Conservation (phyloP, 2,113 vertebrate genomes). For the Blennius ocellaris region DNA sequence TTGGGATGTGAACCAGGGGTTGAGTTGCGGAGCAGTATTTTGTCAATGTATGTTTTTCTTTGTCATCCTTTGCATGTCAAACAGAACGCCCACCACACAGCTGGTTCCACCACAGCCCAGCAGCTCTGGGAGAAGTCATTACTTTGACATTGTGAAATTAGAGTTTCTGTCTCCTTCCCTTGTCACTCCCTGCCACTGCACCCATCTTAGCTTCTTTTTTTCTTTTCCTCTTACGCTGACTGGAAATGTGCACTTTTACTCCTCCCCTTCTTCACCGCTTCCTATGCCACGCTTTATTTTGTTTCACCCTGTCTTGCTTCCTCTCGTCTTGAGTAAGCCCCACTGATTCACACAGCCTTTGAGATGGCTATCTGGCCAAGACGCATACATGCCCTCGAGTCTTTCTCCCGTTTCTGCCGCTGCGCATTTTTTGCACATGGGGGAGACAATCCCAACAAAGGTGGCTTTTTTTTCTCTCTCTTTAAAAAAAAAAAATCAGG, state of each 20-base stretch:
- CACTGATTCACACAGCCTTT: constrained; percentile 72
- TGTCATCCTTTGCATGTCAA: constrained; percentile 68
- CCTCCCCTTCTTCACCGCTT: constrained; percentile 2
- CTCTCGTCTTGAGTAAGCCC: constrained; percentile 69
- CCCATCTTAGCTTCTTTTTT: background rate
- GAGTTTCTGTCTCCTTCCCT: constrained; percentile 34
- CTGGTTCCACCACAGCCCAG: constrained; percentile 53
- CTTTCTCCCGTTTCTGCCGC: constrained; percentile 51
- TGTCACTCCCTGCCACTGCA: background rate
- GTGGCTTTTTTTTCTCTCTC: constrained; percentile 59
- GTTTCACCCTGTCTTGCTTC: constrained; percentile 29
- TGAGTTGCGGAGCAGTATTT: constrained; percentile 26
- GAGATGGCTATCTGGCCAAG: constrained; percentile 75
- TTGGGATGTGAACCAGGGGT: constrained; percentile 42
- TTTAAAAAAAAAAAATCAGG: too few species aligned
- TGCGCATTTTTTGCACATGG: constrained; percentile 57
- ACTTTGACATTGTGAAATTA: constrained; percentile 59
- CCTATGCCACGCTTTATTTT: constrained; percentile 24
- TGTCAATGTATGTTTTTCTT: constrained; percentile 30
- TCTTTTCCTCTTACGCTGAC: background rate
- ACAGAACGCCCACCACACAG: constrained; percentile 60
- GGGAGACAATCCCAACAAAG: constrained; percentile 64
- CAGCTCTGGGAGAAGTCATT: constrained; percentile 49
- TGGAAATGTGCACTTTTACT: constrained; percentile 6
- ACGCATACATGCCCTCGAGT: constrained; percentile 66